Evolutionary conservation across 2,888 invertebrate genomes (phyloP).

Genomic region (Imbricaverruca yamaguchii): DNA sequence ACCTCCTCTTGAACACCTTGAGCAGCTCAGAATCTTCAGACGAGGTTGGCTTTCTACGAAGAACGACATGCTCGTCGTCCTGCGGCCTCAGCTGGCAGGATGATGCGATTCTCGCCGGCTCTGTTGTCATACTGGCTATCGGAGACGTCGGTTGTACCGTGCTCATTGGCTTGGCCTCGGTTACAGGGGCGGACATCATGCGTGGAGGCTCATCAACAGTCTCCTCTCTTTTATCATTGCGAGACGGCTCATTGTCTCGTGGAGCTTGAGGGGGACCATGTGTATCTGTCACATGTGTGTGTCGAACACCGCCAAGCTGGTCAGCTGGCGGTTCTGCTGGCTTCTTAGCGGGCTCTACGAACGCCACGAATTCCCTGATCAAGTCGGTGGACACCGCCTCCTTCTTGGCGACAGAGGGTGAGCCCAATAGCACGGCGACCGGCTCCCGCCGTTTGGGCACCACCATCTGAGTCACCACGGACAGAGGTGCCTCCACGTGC

Average conservation of each 20-base stretch:
- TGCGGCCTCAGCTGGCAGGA: not conserved
- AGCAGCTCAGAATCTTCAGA: constrained; percentile 64
- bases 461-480: constrained; percentile 47
- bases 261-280: too few relatives aligned
- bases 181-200: too few relatives aligned
- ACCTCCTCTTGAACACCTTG: constrained; percentile 72
- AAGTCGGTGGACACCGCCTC: not conserved
- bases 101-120: not conserved
- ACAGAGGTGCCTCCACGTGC: constrained; percentile 56
- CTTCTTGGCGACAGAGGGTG: not conserved
- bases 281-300: too few relatives aligned
- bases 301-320: not conserved
- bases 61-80: not conserved
- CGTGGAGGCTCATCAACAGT: too few relatives aligned
- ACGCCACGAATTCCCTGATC: too few relatives aligned
- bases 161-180: too few relatives aligned
- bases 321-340: not conserved
- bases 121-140: not conserved
- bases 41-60: not conserved
- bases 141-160: not conserved
- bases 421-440: too few relatives aligned
- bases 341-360: not conserved
- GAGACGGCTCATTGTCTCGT: too few relatives aligned
- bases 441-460: not conserved
- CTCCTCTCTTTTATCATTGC: too few relatives aligned